Conservation (phyloP, 2,113 vertebrate genomes). For the Lota lota region DNA sequence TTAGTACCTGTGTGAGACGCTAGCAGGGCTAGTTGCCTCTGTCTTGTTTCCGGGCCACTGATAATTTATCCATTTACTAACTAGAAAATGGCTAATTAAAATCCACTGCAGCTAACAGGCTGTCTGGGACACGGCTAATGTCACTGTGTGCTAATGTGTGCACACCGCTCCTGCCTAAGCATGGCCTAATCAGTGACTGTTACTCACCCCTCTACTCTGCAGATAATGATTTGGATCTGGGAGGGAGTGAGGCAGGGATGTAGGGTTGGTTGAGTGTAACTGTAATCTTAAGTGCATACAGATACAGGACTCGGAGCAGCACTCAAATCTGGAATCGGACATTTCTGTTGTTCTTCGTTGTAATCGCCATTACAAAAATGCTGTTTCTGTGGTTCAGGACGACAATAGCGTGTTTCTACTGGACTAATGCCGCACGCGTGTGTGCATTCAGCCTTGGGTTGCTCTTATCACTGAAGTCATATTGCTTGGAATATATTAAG, state of each 20-base stretch:
- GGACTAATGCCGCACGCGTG: not conserved
- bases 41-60: slow-evolving; percentile 89
- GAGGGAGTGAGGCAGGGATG: not conserved
- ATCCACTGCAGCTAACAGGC: slow-evolving; percentile 98
- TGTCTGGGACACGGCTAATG: slow-evolving; percentile 96
- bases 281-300: too few relatives aligned
- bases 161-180: slow-evolving; percentile 85
- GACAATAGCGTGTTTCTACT: not conserved
- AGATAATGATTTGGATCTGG: slow-evolving; percentile 68
- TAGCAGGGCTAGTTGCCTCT: slow-evolving; percentile 84
- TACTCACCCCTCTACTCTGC: slow-evolving; percentile 77
- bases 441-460: not conserved
- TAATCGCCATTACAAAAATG: too few relatives aligned
- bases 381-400: not conserved
- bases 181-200: slow-evolving; percentile 83
- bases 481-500: too few relatives aligned
- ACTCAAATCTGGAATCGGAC: too few relatives aligned
- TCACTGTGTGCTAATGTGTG: slow-evolving; percentile 79
- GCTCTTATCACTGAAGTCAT: not conserved
- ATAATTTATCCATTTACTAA: slow-evolving; percentile 97
- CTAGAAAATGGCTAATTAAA: slow-evolving; percentile 99
- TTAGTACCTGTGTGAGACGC: slow-evolving; percentile 51
- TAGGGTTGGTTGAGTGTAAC: not conserved
- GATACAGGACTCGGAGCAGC: too few relatives aligned
- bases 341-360: too few relatives aligned